A percentile compares a stretch with the other conserved stretches of the same genome.
These are phyloP conservation scores for Tadarida brasiliensis DNA, from an alignment of 2,797 vertebrate species.

Conservation along the genomic window DNA sequence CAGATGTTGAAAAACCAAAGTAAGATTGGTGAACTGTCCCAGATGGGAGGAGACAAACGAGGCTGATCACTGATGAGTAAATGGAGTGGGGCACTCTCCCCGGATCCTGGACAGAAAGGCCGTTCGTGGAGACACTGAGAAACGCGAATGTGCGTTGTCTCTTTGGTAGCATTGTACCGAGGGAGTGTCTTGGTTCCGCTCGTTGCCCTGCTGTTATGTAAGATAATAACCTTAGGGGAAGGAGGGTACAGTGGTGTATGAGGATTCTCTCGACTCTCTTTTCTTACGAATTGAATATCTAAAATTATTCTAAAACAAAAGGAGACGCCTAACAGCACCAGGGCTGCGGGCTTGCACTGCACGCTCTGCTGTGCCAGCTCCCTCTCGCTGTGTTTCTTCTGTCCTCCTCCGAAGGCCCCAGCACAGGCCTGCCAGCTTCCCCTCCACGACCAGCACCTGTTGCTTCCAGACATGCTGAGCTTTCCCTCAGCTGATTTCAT, in stretches of 20 bases:
- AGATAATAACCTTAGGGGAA: not conserved
- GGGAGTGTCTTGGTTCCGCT: not conserved
- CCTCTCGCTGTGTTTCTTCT: not conserved
- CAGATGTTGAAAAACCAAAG: not conserved
- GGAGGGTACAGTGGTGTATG: not conserved
- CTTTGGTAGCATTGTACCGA: not conserved
- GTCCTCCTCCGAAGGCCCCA: not conserved
- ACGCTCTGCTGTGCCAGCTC: fast-evolving
- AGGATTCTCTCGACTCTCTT: not conserved
- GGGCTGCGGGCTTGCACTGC: fast-evolving
- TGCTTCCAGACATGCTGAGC: not conserved
- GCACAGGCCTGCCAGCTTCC: not conserved
- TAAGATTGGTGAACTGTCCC: not conserved
- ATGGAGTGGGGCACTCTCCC: too few relatives aligned
- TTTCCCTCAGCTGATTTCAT: not conserved
- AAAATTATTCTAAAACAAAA: not conserved
- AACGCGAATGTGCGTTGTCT: too few relatives aligned
- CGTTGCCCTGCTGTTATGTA: not conserved
- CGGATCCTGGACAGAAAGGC: not conserved
- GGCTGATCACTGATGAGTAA: not conserved
- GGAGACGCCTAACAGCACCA: not conserved
- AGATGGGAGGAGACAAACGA: not conserved
- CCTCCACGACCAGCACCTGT: not conserved
- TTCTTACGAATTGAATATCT: not conserved
- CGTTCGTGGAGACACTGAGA: not conserved